Percentiles rank a stretch among this genome's conserved stretches.
phyloP scores from a whole-genome alignment of 92 coral and sea anemone genomes.

The Zoanthus gigantus region DNA sequence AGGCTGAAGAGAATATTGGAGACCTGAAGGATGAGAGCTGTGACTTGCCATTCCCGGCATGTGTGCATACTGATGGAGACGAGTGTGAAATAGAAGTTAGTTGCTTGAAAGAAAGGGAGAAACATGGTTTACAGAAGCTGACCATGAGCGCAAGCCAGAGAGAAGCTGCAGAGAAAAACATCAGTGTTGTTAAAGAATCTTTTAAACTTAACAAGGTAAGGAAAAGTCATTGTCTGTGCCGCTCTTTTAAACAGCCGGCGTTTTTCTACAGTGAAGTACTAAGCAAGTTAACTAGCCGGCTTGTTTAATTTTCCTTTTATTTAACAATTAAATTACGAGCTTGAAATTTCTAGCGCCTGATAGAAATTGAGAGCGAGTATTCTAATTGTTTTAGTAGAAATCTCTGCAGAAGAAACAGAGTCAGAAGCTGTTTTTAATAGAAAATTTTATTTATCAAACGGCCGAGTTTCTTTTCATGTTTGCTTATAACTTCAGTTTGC shows the following conservation, averaged over 20 bases:
- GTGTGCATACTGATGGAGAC: conserved; percentile 37
- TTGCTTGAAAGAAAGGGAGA: conserved; percentile 40
- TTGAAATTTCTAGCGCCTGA: too few relatives aligned
- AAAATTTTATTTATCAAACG: conserved; percentile 21
- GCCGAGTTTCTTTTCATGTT: conserved; percentile 27
- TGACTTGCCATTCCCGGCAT: conserved; percentile 40
- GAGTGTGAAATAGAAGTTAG: conserved; percentile 41
- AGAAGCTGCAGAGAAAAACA: conserved; percentile 40
- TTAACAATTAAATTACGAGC: too few relatives aligned
- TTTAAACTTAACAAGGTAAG: conserved; percentile 40
- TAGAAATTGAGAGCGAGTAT: too few relatives aligned
- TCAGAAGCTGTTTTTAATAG: conserved; percentile 26
- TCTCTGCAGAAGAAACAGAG: conserved; percentile 9
- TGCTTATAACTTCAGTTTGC: conserved; percentile 19
- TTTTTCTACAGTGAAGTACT: conserved; percentile 36
- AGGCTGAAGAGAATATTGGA: conserved; percentile 38
- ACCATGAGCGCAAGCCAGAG: conserved; percentile 38
- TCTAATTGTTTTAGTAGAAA: too few relatives aligned
- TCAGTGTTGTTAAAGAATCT: conserved; percentile 42
- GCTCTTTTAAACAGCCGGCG: conserved; percentile 37
- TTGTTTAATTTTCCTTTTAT: background rate
- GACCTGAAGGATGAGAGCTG: conserved; percentile 36
- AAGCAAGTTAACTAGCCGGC: conserved; percentile 30
- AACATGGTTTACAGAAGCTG: conserved; percentile 39
- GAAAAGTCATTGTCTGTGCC: conserved; percentile 39